Base-by-base conservation (phyloP, 2,888 invertebrate species). In the Drosophila subquinaria region DNA sequence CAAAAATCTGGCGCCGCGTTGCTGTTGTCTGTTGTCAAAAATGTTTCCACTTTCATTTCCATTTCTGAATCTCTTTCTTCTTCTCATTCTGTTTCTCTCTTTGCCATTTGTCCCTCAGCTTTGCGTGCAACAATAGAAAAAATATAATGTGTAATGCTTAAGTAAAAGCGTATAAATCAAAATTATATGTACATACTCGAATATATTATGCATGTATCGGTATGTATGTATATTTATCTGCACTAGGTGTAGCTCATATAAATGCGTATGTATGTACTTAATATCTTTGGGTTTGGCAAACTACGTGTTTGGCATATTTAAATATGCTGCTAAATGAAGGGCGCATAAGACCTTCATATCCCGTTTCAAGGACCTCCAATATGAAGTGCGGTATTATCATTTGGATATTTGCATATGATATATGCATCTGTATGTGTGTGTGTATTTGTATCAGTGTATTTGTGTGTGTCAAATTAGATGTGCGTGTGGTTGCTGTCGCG, bases 351-450 rank as follows among this genome's bases (percentile, higher is more conserved):
- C 76, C 69, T 61, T 69, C 71, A 52, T 53, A 60, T 61, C 59
- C 62, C 74, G 48, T 80, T 51, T 69, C 77, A 74, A 82, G 77
- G 69, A 67, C 74, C 75, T 61, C 55, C 63, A 62, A 81, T 86
- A 78, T 87, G 89, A 88, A 81, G 89, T 88, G 81, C 60, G 87
- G 76, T 76, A 79, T 88, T 86, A 82, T 84, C 70, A 76, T 86
- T 82, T 70, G 53, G 62, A 76, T 88, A 86, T 86, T 84, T 88
- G 73, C 81, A 79, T 83, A 53, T 70, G 60, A 72, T 61, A 70
- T 42, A 56, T 57, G 69, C 36, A 52, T 63, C 42, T 65, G 47
- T 33, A 11, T 43, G 30, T 27, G 13, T 35, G 48, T 66, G 50
- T 30, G 10, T 23, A 42, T 65, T 45, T 36, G 11, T 23, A n/a